Base-by-base conservation (phyloP, 2,888 invertebrate genomes). In the Nysson spinosus region DNA sequence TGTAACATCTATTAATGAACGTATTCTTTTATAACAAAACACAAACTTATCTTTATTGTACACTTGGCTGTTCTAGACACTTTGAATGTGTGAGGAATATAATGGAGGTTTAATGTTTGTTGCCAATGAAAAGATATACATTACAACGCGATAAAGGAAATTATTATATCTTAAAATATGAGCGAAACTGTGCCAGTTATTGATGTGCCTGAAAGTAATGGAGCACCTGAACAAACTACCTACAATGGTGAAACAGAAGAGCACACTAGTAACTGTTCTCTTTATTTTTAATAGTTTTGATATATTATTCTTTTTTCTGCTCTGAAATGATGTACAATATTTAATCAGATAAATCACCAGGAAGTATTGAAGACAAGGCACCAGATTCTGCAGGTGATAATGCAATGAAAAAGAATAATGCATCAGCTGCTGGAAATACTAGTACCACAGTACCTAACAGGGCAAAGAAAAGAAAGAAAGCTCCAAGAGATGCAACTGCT, bases 401-500 rank as follows among this genome's bases (percentile, higher is more conserved):
- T 64, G 69, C 63, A 7, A 39, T 64, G 1, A 84, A 84, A 49
- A 86, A 85, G 63, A 75, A 68, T 39, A 62, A 54, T 30, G 43
- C 67, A n/a, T n/a, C n/a, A 3, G 52, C 42, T 1, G 37, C 66
- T 11, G 74, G 66, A 30, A 65, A 72, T 19, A 81, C 76, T 20
- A 72, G 75, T 17, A 81, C 63, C 49, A 64, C 70, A 1, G 75
- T 73, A 80, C 88, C 89, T 0, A 89, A 90, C 69, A 90, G 89
- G 79, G 88, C 89, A 0, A 93, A 93, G 82, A 91, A 93, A 72
- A 90, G 93, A 56, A 92, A 92, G 66, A 93, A 92, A 87, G 86
- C 89, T 46, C 92, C 91, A 0, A 90, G 92, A 69, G 94, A 94
- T 84, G 90, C 90, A 7, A 93, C 93, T 42, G 93, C 93, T 1